Base-by-base conservation (phyloP, 2,888 invertebrate species). In the Drosophila acutilabella region DNA sequence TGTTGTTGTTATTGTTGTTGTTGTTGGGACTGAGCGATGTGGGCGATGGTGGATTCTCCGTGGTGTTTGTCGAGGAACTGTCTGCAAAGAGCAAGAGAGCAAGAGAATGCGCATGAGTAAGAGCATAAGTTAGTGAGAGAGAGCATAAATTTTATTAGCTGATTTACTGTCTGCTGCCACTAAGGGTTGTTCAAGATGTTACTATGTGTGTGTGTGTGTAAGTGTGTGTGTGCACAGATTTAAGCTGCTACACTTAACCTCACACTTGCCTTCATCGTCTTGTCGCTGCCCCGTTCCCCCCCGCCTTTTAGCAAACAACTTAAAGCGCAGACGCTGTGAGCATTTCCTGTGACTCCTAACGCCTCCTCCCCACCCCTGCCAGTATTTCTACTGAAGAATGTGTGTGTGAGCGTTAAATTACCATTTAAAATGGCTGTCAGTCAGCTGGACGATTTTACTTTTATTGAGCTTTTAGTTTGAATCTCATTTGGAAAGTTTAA, bases 11-110 rank as follows among this genome's bases (percentile, higher is more conserved):
- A 92, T 70, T 93, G 83, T 78, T 91, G 92, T 33, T 93, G 84
- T 50, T 92, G 94, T 80, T 93, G 1, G 95, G 95, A 30, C 95
- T 95, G 56, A 94, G 93, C 30, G 95, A 94, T 53, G 91, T 88
- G 71, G 91, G 91, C 1, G 94, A 94, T 59, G 95, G 94, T 50
- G 95, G 95, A 54, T 94, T 94, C 64, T 94, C 95, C 48, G 94
- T 96, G 93, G 94, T 95, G 92, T 93, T 95, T 56, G 94, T 93
- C 70, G 95, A 96, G 80, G 95, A 96, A 86, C 95, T 95, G 91
- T 95, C 96, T 96, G 94, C 70, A 95, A 95, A 82, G 75, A 71
- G 56, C 48, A 57, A 16, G 23, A 40, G 64, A 36, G 62, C 20
- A 54, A 61, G 60, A 76, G 45, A 50, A 44, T 52, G 58, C 61